Conservation (phyloP, 2,797 vertebrate genomes). For the Cyclopterus lumpus region DNA sequence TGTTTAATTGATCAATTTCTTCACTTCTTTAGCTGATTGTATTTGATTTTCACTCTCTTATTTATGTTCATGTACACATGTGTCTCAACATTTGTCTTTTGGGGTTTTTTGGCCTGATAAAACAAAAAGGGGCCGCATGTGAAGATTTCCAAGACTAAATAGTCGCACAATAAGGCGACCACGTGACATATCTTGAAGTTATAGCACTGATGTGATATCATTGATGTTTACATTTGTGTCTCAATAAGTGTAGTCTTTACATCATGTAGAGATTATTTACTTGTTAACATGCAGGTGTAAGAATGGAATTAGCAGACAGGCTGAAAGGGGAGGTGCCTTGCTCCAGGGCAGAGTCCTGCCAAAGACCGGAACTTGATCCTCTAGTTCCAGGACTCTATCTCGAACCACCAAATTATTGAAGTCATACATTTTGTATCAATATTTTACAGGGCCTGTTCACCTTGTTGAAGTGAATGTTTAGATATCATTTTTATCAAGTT, state of each 20-base stretch:
- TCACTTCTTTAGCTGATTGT: neutral
- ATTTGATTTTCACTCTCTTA: neutral
- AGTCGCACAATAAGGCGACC: neutral
- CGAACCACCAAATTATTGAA: neutral
- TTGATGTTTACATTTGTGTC: neutral
- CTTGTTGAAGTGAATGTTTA: neutral
- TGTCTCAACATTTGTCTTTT: neutral
- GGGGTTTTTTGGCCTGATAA: neutral
- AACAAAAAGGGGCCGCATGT: neutral
- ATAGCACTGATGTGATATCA: neutral
- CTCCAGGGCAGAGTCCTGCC: too few species aligned
- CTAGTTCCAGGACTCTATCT: neutral
- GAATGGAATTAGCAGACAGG: too few species aligned
- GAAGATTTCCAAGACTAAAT: neutral
- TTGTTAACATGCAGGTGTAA: too few species aligned
- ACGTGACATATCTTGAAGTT: neutral
- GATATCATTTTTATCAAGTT: neutral
- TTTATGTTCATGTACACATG: neutral
- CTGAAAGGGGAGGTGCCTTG: too few species aligned
- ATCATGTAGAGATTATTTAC: neutral
- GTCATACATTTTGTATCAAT: neutral
- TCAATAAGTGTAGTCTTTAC: neutral
- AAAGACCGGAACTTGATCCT: neutral
- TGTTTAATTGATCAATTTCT: neutral
- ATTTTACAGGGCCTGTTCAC: neutral